Evolutionary conservation across 2,888 invertebrate genomes (phyloP).

Genomic region (Chrysotoxum bicinctum): DNA sequence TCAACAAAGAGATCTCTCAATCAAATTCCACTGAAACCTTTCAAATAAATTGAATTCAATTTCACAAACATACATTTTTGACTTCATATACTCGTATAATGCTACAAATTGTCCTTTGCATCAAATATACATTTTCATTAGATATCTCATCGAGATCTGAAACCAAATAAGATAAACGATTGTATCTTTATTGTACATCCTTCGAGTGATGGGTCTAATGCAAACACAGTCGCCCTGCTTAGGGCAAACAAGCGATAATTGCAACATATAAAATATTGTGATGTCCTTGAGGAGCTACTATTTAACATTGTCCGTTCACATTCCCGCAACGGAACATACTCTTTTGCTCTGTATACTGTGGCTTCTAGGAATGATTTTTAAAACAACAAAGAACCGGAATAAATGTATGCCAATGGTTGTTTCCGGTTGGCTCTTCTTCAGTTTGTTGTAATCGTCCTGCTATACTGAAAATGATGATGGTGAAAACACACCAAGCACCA

Average conservation of each 20-base stretch:
- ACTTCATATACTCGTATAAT: too few relatives aligned
- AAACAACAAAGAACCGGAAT: constrained; percentile 53
- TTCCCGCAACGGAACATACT: constrained; percentile 26
- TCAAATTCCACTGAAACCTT: too few relatives aligned
- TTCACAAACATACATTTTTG: too few relatives aligned
- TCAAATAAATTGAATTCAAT: too few relatives aligned
- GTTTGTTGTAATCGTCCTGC: constrained; percentile 27
- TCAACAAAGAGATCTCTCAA: too few relatives aligned
- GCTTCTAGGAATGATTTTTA: not conserved
- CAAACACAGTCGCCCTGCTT: constrained; percentile 18
- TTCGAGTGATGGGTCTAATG: constrained; percentile 18
- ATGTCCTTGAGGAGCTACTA: constrained; percentile 60
- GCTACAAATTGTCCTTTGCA: not conserved
- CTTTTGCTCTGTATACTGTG: constrained; percentile 14
- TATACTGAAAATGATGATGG: not conserved
- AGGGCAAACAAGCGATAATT: constrained; percentile 64
- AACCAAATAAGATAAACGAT: constrained; percentile 58
- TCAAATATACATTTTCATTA: constrained; percentile 1
- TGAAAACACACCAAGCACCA: constrained; percentile 23
- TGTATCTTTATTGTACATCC: constrained; percentile 46
- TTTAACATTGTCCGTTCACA: constrained; percentile 43
- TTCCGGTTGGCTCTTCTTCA: constrained; percentile 37
- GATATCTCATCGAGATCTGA: constrained; percentile 7
- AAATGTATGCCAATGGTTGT: constrained; percentile 35
- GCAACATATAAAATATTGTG: constrained; percentile 67